phyloP scores from a whole-genome alignment of 2,113 vertebrate genomes.

The Manacus vitellinus region DNA sequence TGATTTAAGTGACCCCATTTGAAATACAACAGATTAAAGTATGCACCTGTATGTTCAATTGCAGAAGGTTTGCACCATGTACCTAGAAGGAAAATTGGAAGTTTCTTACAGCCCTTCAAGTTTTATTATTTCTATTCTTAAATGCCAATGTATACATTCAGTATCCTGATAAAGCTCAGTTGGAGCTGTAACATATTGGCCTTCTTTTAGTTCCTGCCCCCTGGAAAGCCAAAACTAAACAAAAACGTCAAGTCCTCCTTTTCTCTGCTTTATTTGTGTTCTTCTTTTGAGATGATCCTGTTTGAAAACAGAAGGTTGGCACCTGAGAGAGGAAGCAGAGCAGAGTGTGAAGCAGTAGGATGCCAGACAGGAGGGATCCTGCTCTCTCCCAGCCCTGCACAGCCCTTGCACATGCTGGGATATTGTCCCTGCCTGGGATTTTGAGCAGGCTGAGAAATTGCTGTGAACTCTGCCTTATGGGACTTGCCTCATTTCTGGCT shows the following conservation, averaged over 20 bases:
- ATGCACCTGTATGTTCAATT: background rate
- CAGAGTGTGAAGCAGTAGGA: conserved; percentile 20
- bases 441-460: background rate
- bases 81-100: background rate
- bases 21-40: background rate
- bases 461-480: background rate
- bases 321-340: background rate
- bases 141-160: background rate
- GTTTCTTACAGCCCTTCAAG: background rate
- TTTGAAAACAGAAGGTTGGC: conserved; percentile 59
- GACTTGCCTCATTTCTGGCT: background rate
- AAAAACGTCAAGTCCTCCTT: background rate
- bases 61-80: background rate
- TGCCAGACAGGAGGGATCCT: background rate
- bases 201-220: background rate
- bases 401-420: background rate
- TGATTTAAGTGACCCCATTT: background rate
- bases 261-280: background rate
- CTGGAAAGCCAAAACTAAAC: conserved; percentile 3
- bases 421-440: background rate
- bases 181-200: conserved; percentile 11
- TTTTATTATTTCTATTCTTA: background rate
- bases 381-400: background rate
- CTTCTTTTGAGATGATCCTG: background rate
- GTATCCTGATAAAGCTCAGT: background rate